Evolutionary conservation across 23 tunicate genomes (phyloP).

Genomic region (Trididemnum miniatum): DNA sequence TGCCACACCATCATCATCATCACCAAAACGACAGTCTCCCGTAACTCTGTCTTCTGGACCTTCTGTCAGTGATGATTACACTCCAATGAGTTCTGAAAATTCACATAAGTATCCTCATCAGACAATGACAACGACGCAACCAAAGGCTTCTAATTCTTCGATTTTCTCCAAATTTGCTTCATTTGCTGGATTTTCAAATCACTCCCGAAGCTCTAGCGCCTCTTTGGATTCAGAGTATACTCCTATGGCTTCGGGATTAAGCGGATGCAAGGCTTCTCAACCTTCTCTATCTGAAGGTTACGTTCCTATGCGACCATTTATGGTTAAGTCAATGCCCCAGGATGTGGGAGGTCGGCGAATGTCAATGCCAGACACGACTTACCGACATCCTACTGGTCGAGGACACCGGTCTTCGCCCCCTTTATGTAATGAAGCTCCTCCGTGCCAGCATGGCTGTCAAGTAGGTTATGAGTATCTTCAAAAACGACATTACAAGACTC

Average conservation of each 20-base stretch:
- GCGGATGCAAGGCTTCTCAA: neutral
- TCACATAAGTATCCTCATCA: slow-evolving; percentile 33
- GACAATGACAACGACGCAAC: neutral
- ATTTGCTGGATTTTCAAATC: neutral
- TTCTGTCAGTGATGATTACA: slow-evolving; percentile 29
- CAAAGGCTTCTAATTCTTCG: neutral
- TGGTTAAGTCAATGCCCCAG: slow-evolving; percentile 46
- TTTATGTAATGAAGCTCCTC: slow-evolving; percentile 16
- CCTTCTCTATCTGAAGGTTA: slow-evolving; percentile 28
- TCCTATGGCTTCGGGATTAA: slow-evolving; percentile 24
- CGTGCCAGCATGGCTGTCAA: neutral
- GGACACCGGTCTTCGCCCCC: slow-evolving; percentile 25
- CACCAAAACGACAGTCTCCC: slow-evolving; percentile 23
- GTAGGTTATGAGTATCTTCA: neutral
- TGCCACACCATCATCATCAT: slow-evolving; percentile 15
- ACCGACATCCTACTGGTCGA: neutral
- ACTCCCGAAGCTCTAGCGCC: neutral
- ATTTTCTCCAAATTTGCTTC: neutral
- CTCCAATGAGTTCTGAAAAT: slow-evolving; percentile 37
- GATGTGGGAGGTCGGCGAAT: slow-evolving; percentile 62
- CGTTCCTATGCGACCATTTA: slow-evolving; percentile 71
- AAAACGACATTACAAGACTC: neutral
- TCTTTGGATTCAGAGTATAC: slow-evolving; percentile 37
- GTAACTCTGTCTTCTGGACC: neutral
- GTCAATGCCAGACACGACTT: slow-evolving; percentile 35